Base-by-base conservation (phyloP, 2,797 vertebrate genomes). In the Hemitrygon akajei region DNA sequence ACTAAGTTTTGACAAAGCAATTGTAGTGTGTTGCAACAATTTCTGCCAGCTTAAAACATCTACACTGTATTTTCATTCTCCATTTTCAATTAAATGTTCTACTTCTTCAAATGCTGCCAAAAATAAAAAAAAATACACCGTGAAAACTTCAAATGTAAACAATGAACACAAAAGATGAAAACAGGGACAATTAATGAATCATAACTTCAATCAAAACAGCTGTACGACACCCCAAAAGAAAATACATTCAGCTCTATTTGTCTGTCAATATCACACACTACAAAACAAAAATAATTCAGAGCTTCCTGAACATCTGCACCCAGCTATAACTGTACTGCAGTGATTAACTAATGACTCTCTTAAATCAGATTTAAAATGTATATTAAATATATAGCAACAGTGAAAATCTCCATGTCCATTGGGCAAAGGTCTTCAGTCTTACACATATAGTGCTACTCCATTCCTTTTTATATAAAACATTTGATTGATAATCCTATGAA, bases 101-200 rank as follows among this genome's bases (percentile, higher is more conserved):
- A 30, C n/a, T 86, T 86, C 25, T 56, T 86, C 47, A 82, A 82
- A 60, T 25, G 16, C 30, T 86, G 12, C 58, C n/a, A 69, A 58
- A 47, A 20, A 37, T 14, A 22, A 7, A 47, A 47, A n/a, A 27
- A 69, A 91, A 40, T 71, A 20, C n/a, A 71, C 25, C 7, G 25
- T 91, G 66, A 91, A 91, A 91, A 18, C 66, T 40, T 91, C 60
- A 91, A 69, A 69, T 27, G 16, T 60, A 66, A 91, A 91, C n/a
- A 37, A 16, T 37, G 34, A 91, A 71, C 0, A 25, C n/a, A 27
- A 20, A 86, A 71, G 63, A 40, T 63, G n/a, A 91, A 71, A 91
- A 20, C 9, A 91, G 20, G 56, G 16, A 10, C 37, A 40, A 60
- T 86, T 27, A 69, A 71, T 40, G 87, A 91, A 14, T 69, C 71